These are phyloP conservation scores for Brenthis hecate DNA, from an alignment of 2,888 invertebrate genomes.

Conservation along the genomic window DNA sequence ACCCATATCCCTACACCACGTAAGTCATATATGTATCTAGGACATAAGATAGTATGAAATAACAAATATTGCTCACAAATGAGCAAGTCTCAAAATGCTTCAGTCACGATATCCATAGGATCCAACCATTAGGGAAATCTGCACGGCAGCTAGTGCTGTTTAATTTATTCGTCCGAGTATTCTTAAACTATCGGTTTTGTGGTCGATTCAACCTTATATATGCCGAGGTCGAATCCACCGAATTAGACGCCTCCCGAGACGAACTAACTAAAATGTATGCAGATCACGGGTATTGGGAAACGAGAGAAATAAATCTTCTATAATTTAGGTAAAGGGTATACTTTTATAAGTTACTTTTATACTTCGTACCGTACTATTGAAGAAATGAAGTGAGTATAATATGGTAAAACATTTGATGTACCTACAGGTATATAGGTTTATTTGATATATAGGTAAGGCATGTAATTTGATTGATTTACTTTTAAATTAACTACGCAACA, in stretches of 20 bases:
- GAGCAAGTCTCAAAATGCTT: conserved; percentile 3
- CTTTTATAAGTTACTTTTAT: neutral
- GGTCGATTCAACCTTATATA: conserved; percentile 74
- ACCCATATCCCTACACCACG: too few species aligned
- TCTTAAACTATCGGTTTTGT: conserved; percentile 81
- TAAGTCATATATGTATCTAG: too few species aligned
- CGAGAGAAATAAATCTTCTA: conserved; percentile 17
- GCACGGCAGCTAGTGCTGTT: conserved; percentile 69
- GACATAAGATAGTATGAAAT: too few species aligned
- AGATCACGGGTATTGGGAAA: conserved; percentile 22
- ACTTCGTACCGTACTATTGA: neutral
- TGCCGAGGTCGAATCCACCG: conserved; percentile 47
- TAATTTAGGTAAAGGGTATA: conserved; percentile 10
- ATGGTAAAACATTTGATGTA: neutral
- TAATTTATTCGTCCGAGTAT: conserved; percentile 81
- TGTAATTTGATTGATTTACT: too few species aligned
- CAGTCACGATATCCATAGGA: conserved; percentile 1
- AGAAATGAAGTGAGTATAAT: too few species aligned
- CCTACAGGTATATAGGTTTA: too few species aligned
- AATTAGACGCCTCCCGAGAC: conserved; percentile 47
- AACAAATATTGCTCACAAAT: neutral
- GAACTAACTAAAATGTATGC: conserved; percentile 35
- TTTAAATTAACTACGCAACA: too few species aligned
- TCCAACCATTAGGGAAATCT: conserved; percentile 82
- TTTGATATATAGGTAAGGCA: too few species aligned